Base-by-base conservation (phyloP, 2,797 vertebrate species). In the Uromys caudimaculatus region DNA sequence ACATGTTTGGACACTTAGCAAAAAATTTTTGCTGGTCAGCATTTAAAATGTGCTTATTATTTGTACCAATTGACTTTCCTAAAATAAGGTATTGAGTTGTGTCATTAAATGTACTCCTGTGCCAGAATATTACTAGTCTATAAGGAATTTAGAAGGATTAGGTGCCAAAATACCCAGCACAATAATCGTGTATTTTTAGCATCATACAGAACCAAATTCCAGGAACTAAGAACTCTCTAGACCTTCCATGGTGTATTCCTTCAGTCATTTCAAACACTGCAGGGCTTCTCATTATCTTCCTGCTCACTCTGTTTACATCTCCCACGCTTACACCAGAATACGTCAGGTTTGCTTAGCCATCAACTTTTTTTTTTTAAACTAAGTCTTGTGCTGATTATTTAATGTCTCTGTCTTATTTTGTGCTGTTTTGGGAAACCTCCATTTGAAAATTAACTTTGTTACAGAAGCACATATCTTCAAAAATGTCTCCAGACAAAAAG, bases 401-500 rank as follows among this genome's bases (percentile, higher is more conserved):
- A n/a, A n/a, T n/a, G n/a, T n/a, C n/a, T n/a, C n/a, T n/a, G n/a
- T n/a, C 71, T 93, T 69, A 75, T 95, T 93, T 98, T 95, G 64
- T 95, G 95, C 93, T 98, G 95, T 98, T 98, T 96, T 4, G 71
- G 23, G 92, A 95, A 97, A 98, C 97, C 89, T 98, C 85, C 97
- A 97, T 98, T 97, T 98, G 94, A 97, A 96, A 97, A 98, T 91
- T 75, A 91, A 96, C 97, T 97, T 98, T 98, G 97, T 94, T 98
- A 98, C 97, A 98, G 98, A 99, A 99, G 98, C 99, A 99, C 98
- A 98, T 98, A 97, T 98, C 98, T 99, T 99, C 98, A 98, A 98
- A 64, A 67, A 86, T 97, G 98, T 98, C 98, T 98, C 97, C 98
- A 98, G 98, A 98, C 98, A 98, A 98, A 99, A 99, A n/a, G 99